phyloP scores from a whole-genome alignment of 2,113 vertebrate species.

The Zosterops hypoxanthus region DNA sequence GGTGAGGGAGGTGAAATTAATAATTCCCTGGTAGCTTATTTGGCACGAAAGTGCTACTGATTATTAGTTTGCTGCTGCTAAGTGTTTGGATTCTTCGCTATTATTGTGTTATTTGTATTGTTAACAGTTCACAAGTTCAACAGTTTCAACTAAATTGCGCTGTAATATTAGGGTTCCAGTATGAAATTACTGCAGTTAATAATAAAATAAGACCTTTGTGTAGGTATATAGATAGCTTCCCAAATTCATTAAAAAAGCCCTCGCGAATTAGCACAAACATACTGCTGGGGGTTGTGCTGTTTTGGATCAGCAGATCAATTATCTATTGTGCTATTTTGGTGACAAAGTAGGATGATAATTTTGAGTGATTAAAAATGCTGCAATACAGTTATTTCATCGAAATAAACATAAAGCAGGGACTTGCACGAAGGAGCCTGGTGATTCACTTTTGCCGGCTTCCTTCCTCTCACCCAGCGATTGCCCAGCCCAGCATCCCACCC shows the following conservation, averaged over 20 bases:
- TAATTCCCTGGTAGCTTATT: conserved; percentile 32
- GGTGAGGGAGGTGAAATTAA: background rate
- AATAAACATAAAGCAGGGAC: background rate
- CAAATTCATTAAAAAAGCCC: conserved; percentile 11
- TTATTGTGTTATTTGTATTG: conserved; percentile 46
- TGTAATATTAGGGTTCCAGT: conserved; percentile 46
- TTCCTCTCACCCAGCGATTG: accelerated
- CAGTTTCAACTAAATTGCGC: conserved; percentile 36
- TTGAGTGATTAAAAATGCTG: background rate
- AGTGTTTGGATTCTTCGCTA: conserved; percentile 34
- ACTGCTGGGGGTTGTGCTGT: background rate
- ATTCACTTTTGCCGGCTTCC: background rate
- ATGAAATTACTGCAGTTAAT: conserved; percentile 31
- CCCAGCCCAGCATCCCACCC: background rate
- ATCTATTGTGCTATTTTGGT: background rate
- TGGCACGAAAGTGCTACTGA: conserved; percentile 29
- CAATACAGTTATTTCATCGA: conserved; percentile 8
- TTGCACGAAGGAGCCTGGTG: background rate
- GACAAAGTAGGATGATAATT: background rate
- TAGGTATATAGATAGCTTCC: conserved; percentile 54
- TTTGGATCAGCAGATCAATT: conserved; percentile 37
- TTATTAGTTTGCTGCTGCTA: conserved; percentile 41
- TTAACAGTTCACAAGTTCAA: conserved; percentile 57
- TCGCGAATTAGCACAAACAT: background rate
- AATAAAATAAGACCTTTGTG: conserved; percentile 55